Percentiles rank a stretch among this genome's conserved stretches.
These are phyloP conservation scores for Sphaerodactylus townsendi DNA, from an alignment of 2,113 vertebrate genomes.

Conservation along the genomic window DNA sequence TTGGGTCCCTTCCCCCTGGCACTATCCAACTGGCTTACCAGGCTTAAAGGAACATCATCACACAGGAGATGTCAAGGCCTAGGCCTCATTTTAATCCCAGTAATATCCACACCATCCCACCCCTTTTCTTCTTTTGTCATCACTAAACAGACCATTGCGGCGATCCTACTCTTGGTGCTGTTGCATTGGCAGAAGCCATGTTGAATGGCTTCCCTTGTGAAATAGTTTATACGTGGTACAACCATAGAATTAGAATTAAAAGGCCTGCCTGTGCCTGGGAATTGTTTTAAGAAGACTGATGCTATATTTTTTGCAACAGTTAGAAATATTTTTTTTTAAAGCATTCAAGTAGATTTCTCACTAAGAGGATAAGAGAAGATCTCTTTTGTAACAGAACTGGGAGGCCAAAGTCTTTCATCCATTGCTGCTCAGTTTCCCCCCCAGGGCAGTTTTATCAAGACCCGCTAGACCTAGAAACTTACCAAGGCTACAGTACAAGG, in stretches of 20 bases:
- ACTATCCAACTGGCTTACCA: too few relatives aligned
- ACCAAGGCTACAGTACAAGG: conserved; percentile 44
- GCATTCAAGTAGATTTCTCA: conserved; percentile 70
- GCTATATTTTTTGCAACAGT: conserved; percentile 59
- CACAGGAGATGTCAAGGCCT: too few relatives aligned
- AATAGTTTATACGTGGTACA: conserved; percentile 41
- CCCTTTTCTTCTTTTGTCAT: too few relatives aligned
- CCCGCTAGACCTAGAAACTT: conserved; percentile 56
- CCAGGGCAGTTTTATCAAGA: conserved; percentile 55
- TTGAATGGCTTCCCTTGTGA: conserved; percentile 1
- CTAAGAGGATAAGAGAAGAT: conserved; percentile 62
- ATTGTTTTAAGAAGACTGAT: conserved; percentile 54
- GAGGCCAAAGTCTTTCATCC: conserved; percentile 65
- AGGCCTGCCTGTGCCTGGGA: not conserved
- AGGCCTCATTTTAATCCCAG: too few relatives aligned
- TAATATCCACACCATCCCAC: too few relatives aligned
- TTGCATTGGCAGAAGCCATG: conserved; percentile 38
- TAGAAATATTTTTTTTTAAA: conserved; percentile 56
- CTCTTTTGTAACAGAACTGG: conserved; percentile 50
- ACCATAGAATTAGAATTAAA: conserved; percentile 54
- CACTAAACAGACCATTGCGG: too few relatives aligned
- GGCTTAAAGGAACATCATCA: too few relatives aligned
- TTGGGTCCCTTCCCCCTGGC: too few relatives aligned
- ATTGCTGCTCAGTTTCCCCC: conserved; percentile 54
- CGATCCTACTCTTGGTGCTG: conserved; percentile 20